Evolutionary conservation across 2,113 vertebrate genomes (phyloP), one percentile per base, ranked within the genome.

Genomic region (Saccopteryx bilineata): DNA sequence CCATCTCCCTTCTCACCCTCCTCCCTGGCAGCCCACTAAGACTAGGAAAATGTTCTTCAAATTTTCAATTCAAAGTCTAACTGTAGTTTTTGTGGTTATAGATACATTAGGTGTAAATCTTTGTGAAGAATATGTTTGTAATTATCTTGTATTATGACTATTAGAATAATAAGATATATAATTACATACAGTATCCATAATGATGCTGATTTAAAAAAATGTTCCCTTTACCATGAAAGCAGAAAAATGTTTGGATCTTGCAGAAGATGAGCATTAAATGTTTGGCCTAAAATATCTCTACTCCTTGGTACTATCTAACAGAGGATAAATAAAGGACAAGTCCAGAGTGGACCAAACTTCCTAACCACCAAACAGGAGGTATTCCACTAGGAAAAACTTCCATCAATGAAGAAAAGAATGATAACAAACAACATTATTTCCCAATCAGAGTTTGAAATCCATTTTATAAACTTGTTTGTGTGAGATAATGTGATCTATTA

Each of bases 221-320:
- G 28, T 2, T 68, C 93, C 48, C 18, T 83, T 86, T 83, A 52
- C 28, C 18, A 58, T 7, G 26, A 7, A 28, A 28, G 21, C 6
- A 90, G 19, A 54, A 88, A 92, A 92, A 66, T 0, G 0, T 65
- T 83, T 93, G 26, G 58, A 48, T 87, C 31, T 88, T 63, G 9
- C 33, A 31, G 9, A 75, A 92, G 31, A 72, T 3, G 1, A 96
- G 28, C 7, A 87, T 54, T 74, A 60, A 89, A 33, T 39, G 10
- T 80, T 85, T 71, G 52, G 7, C 74, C 17, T 86, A 76, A 92
- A 94, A 66, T 91, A 72, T 76, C 75, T 94, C 68, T 83, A n/a
- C 24, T 12, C 46, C 14, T 94, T 80, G 54, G 15, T 66, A 68
- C n/a, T 63, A 79, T 21, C 10, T 95, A 84, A 66, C 21, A 92